Evolutionary conservation across 37 sponge, comb jelly and placozoan species (phyloP).

Genomic region (Cladorhizidae sp.): DNA sequence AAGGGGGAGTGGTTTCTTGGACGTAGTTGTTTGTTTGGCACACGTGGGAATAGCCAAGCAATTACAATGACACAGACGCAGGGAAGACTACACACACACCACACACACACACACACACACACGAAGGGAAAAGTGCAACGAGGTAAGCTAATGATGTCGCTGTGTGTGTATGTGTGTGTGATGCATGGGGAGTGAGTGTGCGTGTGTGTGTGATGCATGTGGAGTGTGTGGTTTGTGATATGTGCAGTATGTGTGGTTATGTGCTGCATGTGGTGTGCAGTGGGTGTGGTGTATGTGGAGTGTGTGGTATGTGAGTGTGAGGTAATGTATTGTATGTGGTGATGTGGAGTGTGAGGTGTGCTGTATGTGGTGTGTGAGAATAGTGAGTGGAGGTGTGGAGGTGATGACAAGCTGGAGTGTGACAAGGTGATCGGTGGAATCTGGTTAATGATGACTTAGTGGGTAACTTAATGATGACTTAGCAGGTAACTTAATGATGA

Average conservation of each 20-base stretch:
- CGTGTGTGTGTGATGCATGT: background rate
- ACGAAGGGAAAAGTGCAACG: too few species aligned
- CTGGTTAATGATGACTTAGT: background rate
- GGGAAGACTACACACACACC: too few species aligned
- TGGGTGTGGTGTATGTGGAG: too few species aligned
- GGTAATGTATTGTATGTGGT: background rate
- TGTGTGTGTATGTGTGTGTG: constrained; percentile 11
- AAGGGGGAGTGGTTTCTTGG: constrained; percentile 4
- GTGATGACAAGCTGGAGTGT: background rate
- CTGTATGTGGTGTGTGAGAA: background rate
- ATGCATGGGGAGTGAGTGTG: too few species aligned
- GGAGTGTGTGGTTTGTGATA: too few species aligned
- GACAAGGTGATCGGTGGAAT: background rate
- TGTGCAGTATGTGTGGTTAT: too few species aligned
- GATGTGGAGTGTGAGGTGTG: background rate
- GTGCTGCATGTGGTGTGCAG: too few species aligned
- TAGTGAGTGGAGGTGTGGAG: background rate
- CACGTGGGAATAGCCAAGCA: constrained; percentile 13
- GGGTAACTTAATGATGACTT: too few species aligned
- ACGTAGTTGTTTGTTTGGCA: too few species aligned
- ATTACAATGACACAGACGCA: constrained; percentile 45
- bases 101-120: too few species aligned
- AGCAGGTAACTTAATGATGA: too few species aligned
- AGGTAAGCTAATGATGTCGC: background rate
- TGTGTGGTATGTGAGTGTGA: background rate